A percentile compares a stretch with the other conserved stretches of the same genome.
These are phyloP conservation scores for Drosophila dives DNA, from an alignment of 2,888 invertebrate genomes.

Conservation along the genomic window DNA sequence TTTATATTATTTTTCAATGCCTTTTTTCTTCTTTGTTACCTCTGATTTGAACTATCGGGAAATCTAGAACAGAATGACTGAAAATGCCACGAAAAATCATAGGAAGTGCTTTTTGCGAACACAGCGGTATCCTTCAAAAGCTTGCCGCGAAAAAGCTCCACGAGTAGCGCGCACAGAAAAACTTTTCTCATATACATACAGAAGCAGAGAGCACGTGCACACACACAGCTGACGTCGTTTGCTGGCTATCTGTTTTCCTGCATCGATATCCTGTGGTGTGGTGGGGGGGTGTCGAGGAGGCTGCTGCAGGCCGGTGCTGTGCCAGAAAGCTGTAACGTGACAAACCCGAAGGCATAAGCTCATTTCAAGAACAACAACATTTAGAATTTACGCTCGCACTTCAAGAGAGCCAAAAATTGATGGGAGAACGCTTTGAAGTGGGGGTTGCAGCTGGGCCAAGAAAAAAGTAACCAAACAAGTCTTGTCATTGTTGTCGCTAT, in stretches of 20 bases:
- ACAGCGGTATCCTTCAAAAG: constrained; percentile 61
- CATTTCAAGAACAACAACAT: constrained; percentile 16
- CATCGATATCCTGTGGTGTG: constrained; percentile 28
- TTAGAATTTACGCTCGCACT: constrained; percentile 2
- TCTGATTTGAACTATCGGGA: constrained; percentile 82
- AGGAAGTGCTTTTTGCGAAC: constrained; percentile 67
- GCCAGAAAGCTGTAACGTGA: constrained; percentile 22
- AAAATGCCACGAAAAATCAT: constrained; percentile 66
- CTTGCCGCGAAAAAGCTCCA: constrained; percentile 49
- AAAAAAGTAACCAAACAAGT: constrained; percentile 37
- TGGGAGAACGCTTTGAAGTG: background rate
- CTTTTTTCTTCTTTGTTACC: constrained; percentile 49
- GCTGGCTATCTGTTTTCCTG: background rate
- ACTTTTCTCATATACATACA: constrained; percentile 32
- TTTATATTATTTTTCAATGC: constrained; percentile 20
- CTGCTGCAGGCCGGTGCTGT: constrained; percentile 18
- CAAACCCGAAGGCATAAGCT: constrained; percentile 27
- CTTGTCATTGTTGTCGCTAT: constrained; percentile 42
- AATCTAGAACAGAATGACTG: constrained; percentile 83
- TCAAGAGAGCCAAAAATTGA: background rate
- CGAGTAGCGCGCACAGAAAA: constrained; percentile 28
- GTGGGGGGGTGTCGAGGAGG: background rate
- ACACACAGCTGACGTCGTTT: constrained; percentile 53
- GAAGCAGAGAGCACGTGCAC: constrained; percentile 43
- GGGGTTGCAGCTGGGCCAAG: constrained; percentile 32